Evolutionary conservation across 2,888 invertebrate species (phyloP), one percentile per base, ranked within the genome.

Genomic region (Plebejus melissa): DNA sequence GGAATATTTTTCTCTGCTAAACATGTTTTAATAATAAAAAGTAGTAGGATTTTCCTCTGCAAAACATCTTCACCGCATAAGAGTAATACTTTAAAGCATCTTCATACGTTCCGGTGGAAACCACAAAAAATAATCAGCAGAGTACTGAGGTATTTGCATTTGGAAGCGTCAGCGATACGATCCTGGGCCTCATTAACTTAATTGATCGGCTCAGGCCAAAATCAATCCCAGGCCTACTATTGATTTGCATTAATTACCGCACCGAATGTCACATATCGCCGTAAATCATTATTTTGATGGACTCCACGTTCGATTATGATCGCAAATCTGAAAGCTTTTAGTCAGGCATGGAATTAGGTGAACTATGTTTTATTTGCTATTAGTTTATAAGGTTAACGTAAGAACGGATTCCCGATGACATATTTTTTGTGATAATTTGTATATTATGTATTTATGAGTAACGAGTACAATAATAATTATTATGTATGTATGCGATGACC

Each of bases 181-280:
- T 87, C 86, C 89, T 85, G 84, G 82, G 88, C 89, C 91, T 93
- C 90, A 93, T 93, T 91, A 91, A 85, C 89, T 87, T 92, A 93
- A 93, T 92, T 93, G 91, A 93, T 92, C 91, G 88, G 91, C 90
- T 91, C 87, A 87, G 88, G 84, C 85, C 86, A 84, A 88, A 88
- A 88, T 89, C 90, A 88, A 87, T 88, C 87, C 87, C 88, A 91
- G 90, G 89, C 85, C 88, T 82, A 85, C 88, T 88, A 90, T 88
- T 90, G 91, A 91, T 93, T 92, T 92, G 89, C 91, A 93, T 93
- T 92, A 90, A 93, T 93, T 91, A 93, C 87, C 83, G 86, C 81
- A 83, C 84, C 85, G 85, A 87, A 89, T 90, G 91, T 91, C 90
- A 88, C 88, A 89, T 89, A 88, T 87, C 86, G 83, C 80, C 82